A percentile compares a stretch with the other conserved stretches of the same genome.
Evolutionary conservation across 2,113 vertebrate species (phyloP).

Genomic region (Etia nguti): DNA sequence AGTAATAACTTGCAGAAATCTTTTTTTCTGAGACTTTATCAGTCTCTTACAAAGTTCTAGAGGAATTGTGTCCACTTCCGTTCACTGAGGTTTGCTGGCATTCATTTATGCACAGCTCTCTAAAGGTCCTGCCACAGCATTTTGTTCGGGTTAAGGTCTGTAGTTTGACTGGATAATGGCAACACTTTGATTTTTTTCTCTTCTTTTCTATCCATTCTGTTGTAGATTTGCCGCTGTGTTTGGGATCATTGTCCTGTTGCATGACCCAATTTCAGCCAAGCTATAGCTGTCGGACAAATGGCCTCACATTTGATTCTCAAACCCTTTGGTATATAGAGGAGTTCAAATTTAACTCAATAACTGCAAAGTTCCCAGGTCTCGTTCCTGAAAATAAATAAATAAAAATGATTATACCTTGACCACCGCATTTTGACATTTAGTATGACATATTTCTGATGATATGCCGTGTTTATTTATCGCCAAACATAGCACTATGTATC

Average conservation of each 20-base stretch:
- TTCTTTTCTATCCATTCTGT: background rate
- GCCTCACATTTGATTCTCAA: background rate
- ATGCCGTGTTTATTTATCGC: background rate
- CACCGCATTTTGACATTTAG: background rate
- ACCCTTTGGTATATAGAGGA: background rate
- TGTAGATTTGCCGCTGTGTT: background rate
- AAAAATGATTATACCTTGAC: too few species aligned
- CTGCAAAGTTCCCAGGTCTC: fast-evolving
- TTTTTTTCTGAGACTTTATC: background rate
- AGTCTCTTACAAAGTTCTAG: background rate
- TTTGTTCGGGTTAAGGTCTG: background rate
- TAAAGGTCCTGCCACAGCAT: background rate
- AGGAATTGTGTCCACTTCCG: background rate
- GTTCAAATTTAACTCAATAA: background rate
- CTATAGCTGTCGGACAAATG: background rate
- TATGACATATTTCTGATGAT: background rate
- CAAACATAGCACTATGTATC: background rate
- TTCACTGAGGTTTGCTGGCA: background rate
- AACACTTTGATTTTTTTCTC: background rate
- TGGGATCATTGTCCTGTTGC: background rate
- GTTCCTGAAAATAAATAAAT: background rate
- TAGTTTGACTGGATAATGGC: background rate
- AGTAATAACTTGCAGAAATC: background rate
- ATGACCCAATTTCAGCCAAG: background rate
- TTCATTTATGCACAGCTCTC: background rate